Evolutionary conservation across 2,888 invertebrate genomes (phyloP), one percentile per base, ranked within the genome.

Genomic region (Ischnura elegans): DNA sequence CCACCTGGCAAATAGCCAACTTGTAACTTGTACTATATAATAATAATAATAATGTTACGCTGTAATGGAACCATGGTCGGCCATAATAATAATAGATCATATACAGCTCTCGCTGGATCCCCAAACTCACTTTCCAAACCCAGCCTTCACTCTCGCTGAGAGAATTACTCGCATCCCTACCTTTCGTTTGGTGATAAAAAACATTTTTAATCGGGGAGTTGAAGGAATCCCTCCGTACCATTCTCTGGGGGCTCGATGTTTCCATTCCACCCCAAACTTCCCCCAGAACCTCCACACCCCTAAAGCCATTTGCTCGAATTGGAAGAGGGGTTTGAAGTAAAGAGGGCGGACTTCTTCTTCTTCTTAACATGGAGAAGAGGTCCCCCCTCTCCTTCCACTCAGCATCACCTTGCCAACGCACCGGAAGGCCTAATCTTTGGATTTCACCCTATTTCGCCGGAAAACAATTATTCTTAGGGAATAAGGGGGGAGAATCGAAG

Each of bases 391-490:
- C n/a, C 36, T 13, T 2, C 66, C 66, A 8, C 66, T 36, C 29
- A 36, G 36, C 36, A 36, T 76, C 36, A 76, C 76, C 29, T 76
- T 76, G 66, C 66, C 76, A 76, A 76, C 76, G 76, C 36, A 76
- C 76, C 36, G 36, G 0, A 29, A 76, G 76, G 76, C 76, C 29
- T 76, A 76, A 76, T 76, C 76, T 76, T 76, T 36, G 29, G 76
- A 76, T 76, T 76, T 36, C 29, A 76, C 76, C 76, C 76, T 36
- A 76, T 76, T 76, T 76, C 76, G 29, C 36, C 29, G 76, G 36
- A 36, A 76, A 76, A 76, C 76, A 76, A 76, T 76, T 36, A 76
- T 76, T 76, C 76, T 76, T 76, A 10, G 29, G 76, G 76, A 76
- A 8, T 8, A n/a, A n/a, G 66, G 36, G 66, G 66, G 66, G 36